Evolutionary conservation across 2,888 invertebrate genomes (phyloP), one percentile per base, ranked within the genome.

Genomic region (Steinernema carpocapsae): DNA sequence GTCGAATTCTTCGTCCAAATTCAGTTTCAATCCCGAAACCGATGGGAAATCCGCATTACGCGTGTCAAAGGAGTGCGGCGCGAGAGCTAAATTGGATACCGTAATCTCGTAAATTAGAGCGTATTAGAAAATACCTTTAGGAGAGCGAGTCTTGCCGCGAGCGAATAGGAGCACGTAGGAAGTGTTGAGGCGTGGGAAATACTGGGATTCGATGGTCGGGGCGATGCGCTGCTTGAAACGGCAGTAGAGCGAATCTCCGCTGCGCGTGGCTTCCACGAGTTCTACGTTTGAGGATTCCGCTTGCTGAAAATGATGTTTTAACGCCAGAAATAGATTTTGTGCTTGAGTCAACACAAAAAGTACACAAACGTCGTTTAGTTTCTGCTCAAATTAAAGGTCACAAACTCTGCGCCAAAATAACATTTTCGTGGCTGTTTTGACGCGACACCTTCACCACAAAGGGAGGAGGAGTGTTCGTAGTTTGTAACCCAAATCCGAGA

Each of bases 111-210:
- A 10, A 4, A 56, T 6, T 56, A 6, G 56, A 7, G 48, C 48
- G 6, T 56, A 1, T 14, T 12, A 51, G 51, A 51, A 10, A 6
- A 26, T 17, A 64, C 64, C 64, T 29, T 26, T 29, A 17, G 64
- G 64, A 12, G 10, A 6, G 17, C 64, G 29, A n/a, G 64, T 64
- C 37, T 64, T 64, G 32, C 64, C 64, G 29, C 64, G 64, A 32
- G 64, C 64, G 64, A 64, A 64, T 29, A 64, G 64, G 64, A 64
- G 64, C 32, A 64, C 64, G n/a, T 32, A 64, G 64, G 64, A 64
- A 26, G 29, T 7, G 64, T 64, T 64, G 29, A 64, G 64, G 12
- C 32, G 29, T 4, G 64, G 64, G 64, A 64, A 64, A 29, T 29
- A 64, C 17, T 22, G 64, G 14, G 29, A 29, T 4, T 64, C 64